phyloP scores from a whole-genome alignment of 2,113 vertebrate genomes.

The Corythoichthys intestinalis region DNA sequence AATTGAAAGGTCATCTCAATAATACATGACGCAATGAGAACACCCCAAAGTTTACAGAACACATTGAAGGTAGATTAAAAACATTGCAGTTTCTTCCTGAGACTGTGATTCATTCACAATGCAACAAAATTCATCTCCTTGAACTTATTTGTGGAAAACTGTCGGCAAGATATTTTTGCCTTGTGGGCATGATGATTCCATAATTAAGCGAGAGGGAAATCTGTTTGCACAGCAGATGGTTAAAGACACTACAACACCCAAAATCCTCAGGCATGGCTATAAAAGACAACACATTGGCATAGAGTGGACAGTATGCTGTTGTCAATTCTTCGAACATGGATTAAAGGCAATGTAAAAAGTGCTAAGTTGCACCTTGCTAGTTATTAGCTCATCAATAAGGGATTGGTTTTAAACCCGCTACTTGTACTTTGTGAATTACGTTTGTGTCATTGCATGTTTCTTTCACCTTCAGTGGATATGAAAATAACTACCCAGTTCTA shows the following conservation, averaged over 20 bases:
- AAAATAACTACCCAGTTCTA: not conserved
- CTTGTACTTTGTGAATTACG: not conserved
- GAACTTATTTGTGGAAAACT: not conserved
- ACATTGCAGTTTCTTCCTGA: not conserved
- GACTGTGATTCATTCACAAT: not conserved
- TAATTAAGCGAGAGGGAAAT: not conserved
- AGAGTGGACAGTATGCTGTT: not conserved
- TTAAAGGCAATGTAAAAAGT: not conserved
- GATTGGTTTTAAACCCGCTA: not conserved
- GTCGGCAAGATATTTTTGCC: not conserved
- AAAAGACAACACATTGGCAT: not conserved
- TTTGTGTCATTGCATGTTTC: not conserved
- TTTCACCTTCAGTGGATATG: not conserved
- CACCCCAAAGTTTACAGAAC: not conserved
- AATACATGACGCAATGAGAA: conserved; percentile 47
- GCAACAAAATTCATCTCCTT: not conserved
- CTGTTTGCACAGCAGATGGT: not conserved
- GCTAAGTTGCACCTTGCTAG: not conserved
- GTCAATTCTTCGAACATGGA: not conserved
- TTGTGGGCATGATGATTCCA: not conserved
- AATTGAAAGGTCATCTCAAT: conserved; percentile 54
- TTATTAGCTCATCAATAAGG: not conserved
- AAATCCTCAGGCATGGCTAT: not conserved
- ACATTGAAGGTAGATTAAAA: not conserved
- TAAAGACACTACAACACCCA: not conserved